Base-by-base conservation (phyloP, 2,888 invertebrate genomes). In the Eupithecia vulgata region DNA sequence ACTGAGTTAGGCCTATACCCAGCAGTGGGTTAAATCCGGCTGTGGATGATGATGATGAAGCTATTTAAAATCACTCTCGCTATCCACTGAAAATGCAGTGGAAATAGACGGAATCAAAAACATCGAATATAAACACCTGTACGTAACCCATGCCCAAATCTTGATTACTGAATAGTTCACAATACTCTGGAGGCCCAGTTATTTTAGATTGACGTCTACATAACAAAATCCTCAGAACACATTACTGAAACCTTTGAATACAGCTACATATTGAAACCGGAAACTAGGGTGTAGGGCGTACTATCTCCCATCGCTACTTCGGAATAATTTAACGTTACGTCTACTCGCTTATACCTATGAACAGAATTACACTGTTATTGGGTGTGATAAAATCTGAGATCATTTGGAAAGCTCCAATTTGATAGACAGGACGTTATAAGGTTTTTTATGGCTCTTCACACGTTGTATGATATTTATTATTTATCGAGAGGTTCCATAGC, bases 241-340 rank as follows among this genome's bases (percentile, higher is more conserved):
- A 34, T 34, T n/a, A 61, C 8, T 5, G 15, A 8, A 30, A 61
- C 61, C 61, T 61, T 61, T 34, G 66, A 40, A 66, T 66, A 66
- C 42, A 66, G 30, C 76, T 79, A 81, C 78, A 80, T 79, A 81
- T 82, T 83, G 78, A 78, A 78, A 66, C 66, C 74, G 81, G 83
- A 80, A 82, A 80, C 80, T 57, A 57, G 57, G 25, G 57, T 57
- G 57, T 77, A 73, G 76, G 73, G 74, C 74, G 78, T 71, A 79
- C 79, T 76, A 79, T 83, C 81, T 79, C 64, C 79, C 80, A 84
- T 81, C 81, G 79, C 74, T 73, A 79, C 80, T 77, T 80, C 80
- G 79, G 84, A 83, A 84, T 82, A 83, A 84, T 82, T 83, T 81
- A 83, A 82, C 82, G 80, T 78, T 74, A 79, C 80, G 81, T 80